Evolutionary conservation across 2,797 vertebrate genomes (phyloP).

Genomic region (Sebastes itinus): DNA sequence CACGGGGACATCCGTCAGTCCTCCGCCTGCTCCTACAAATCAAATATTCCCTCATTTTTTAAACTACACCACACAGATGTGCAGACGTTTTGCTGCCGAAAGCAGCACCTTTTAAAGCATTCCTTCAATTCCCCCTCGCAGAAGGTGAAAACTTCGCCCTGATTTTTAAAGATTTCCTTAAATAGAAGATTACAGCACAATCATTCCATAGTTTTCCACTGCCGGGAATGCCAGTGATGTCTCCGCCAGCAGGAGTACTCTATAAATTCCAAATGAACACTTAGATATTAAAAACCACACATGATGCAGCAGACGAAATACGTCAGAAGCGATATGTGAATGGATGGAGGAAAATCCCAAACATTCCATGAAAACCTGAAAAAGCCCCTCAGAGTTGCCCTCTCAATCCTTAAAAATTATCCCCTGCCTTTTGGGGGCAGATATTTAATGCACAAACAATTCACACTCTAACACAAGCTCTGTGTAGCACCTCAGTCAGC

Average conservation of each 20-base stretch:
- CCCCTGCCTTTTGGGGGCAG: background rate
- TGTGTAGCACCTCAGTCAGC: constrained; percentile 18
- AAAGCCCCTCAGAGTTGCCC: background rate
- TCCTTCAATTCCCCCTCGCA: constrained; percentile 47
- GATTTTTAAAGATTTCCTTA: constrained; percentile 54
- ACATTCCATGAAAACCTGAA: constrained; percentile 67
- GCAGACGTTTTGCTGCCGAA: constrained; percentile 30
- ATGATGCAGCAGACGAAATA: constrained; percentile 10
- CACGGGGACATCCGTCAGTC: constrained; percentile 16
- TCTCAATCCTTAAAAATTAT: background rate
- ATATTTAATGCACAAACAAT: constrained; percentile 48
- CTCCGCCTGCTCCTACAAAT: constrained; percentile 14
- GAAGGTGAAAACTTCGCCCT: constrained; percentile 29
- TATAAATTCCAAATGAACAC: constrained; percentile 26
- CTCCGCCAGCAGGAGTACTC: constrained; percentile 50
- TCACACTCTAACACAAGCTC: constrained; percentile 14
- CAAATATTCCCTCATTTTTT: constrained; percentile 6
- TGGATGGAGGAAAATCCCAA: constrained; percentile 41
- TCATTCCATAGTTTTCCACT: constrained; percentile 82
- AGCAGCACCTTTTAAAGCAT: constrained; percentile 66
- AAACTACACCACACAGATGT: constrained; percentile 27
- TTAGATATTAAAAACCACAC: constrained; percentile 9
- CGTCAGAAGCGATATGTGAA: background rate
- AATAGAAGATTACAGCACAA: constrained; percentile 80
- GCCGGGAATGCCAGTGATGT: constrained; percentile 72